Percentiles rank a stretch among this genome's conserved stretches.
These are phyloP conservation scores for Chaetodon trifascialis DNA, from an alignment of 2,113 vertebrate species.

Conservation along the genomic window DNA sequence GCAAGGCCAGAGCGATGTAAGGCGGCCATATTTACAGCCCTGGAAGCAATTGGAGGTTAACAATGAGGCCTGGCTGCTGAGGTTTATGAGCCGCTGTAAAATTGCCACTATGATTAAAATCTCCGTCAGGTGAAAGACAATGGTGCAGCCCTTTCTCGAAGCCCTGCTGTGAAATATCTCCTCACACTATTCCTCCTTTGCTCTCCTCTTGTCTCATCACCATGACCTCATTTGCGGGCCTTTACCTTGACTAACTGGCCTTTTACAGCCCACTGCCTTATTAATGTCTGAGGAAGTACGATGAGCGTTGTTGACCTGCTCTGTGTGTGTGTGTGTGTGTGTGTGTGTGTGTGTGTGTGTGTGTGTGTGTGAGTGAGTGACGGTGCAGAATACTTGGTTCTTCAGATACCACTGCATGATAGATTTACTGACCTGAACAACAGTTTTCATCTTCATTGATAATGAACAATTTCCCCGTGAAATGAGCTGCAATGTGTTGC, in stretches of 20 bases:
- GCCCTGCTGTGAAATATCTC: slow-evolving; percentile 44
- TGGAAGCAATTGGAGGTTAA: slow-evolving; percentile 82
- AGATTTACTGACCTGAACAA: neutral
- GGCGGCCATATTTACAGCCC: slow-evolving; percentile 79
- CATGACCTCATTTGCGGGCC: slow-evolving; percentile 53
- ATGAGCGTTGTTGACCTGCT: neutral
- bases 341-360: slow-evolving; percentile 2
- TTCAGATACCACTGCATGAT: neutral
- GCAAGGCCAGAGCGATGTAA: slow-evolving; percentile 73
- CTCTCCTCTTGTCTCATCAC: slow-evolving; percentile 32
- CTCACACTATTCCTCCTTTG: neutral
- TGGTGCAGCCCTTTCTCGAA: slow-evolving; percentile 50
- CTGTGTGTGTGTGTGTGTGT: neutral
- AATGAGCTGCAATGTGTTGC: no score
- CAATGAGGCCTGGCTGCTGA: slow-evolving; percentile 74
- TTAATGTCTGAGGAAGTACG: slow-evolving; percentile 21
- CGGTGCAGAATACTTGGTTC: neutral
- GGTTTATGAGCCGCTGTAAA: slow-evolving; percentile 77
- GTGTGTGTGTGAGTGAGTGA: slow-evolving; percentile 14
- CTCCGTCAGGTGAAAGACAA: slow-evolving; percentile 71
- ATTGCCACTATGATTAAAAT: slow-evolving; percentile 83
- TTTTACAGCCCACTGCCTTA: slow-evolving; percentile 36
- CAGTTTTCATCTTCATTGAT: neutral
- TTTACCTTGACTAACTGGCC: slow-evolving; percentile 40
- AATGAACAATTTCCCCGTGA: neutral